A percentile compares a stretch with the other conserved stretches of the same genome.
Conservation (phyloP, 2,797 vertebrate species). For the Cossypha niveicapilla region DNA sequence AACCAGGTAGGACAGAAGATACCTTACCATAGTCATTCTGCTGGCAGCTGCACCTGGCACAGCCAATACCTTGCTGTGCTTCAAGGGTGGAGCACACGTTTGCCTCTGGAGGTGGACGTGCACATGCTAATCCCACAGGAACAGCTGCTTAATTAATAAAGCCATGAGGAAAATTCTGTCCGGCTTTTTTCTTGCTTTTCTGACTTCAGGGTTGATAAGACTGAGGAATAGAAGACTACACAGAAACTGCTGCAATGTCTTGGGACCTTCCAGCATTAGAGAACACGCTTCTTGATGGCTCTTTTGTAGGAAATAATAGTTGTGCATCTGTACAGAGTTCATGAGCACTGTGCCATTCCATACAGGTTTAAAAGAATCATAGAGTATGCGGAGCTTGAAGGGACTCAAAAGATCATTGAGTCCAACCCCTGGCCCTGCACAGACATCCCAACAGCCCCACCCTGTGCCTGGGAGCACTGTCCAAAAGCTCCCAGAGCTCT, state of each 20-base stretch:
- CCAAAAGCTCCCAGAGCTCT: not conserved
- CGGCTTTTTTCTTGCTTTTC: not conserved
- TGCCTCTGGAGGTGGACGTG: not conserved
- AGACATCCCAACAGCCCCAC: not conserved
- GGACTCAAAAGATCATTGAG: not conserved
- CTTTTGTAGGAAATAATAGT: not conserved
- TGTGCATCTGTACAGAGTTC: not conserved
- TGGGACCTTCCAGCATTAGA: not conserved
- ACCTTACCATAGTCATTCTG: not conserved
- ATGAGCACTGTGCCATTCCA: not conserved
- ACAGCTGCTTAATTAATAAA: conserved; percentile 17
- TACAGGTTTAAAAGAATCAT: not conserved
- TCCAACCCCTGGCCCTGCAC: not conserved
- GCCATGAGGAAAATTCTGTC: not conserved
- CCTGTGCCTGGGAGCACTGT: not conserved
- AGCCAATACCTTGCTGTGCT: not conserved
- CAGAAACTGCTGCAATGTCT: not conserved
- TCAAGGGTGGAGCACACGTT: not conserved
- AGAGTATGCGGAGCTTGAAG: not conserved
- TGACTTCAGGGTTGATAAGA: not conserved
- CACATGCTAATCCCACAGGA: not conserved
- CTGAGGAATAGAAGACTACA: not conserved
- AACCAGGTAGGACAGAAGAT: not conserved
- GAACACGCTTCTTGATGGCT: not conserved
- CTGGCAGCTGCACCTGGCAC: not conserved